Evolutionary conservation across 2,797 vertebrate genomes (phyloP).

Genomic region (Glyptemys insculpta): DNA sequence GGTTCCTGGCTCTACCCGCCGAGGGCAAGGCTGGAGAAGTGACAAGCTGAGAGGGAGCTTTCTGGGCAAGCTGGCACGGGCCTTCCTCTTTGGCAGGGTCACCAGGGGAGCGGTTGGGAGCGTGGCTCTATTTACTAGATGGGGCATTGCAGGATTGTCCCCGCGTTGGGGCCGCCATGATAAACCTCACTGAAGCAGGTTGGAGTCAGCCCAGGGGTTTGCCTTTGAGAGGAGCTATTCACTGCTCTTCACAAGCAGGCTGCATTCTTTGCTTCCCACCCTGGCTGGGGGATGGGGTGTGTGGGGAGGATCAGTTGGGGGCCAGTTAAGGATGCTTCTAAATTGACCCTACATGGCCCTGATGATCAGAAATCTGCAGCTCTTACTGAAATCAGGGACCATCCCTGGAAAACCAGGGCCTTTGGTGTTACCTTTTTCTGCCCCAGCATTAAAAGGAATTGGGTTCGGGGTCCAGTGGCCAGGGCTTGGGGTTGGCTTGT

Average conservation of each 20-base stretch:
- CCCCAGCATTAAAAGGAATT: neutral
- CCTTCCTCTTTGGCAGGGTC: neutral
- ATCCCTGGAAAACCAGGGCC: neutral
- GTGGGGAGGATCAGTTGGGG: too few species aligned
- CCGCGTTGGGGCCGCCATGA: neutral
- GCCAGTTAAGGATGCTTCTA: too few species aligned
- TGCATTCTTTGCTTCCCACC: too few species aligned
- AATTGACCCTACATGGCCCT: too few species aligned
- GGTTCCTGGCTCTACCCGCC: neutral
- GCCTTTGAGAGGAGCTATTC: neutral
- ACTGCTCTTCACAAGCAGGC: neutral
- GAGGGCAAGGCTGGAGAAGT: neutral
- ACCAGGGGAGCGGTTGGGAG: neutral
- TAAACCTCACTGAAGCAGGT: neutral
- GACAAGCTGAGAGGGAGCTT: neutral
- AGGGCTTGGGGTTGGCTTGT: neutral
- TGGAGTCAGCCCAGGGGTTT: neutral
- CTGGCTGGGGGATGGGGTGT: neutral
- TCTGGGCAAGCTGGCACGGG: neutral
- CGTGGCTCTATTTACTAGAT: too few species aligned
- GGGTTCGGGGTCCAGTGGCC: neutral
- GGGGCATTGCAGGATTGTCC: neutral
- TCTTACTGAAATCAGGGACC: neutral
- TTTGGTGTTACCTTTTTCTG: neutral
- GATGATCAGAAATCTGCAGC: neutral